These are phyloP conservation scores for Sus scrofa DNA, from an alignment of 2,113 vertebrate genomes.

Conservation along the genomic window T2T-Sscrofa CM000824.6:126574501-126575000, in stretches of 20 bases:
- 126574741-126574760: not conserved
- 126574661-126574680: not conserved
- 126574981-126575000: not conserved
- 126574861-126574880: not conserved
- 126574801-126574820: not conserved
- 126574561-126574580: no score
- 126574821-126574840: not conserved
- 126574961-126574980: not conserved
- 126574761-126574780: not conserved
- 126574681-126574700: not conserved
- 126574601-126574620: no score
- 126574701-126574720: not conserved
- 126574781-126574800: not conserved
- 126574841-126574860: not conserved
- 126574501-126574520: no score
- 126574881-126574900: not conserved
- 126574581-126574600: no score
- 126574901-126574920: not conserved
- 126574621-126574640: not conserved
- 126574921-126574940: not conserved
- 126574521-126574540: no score
- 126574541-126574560: no score
- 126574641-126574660: not conserved
- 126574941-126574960: not conserved
- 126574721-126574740: not conserved